Evolutionary conservation across 2,888 invertebrate genomes (phyloP).

Genomic region (Synanthedon andrenaeformis): DNA sequence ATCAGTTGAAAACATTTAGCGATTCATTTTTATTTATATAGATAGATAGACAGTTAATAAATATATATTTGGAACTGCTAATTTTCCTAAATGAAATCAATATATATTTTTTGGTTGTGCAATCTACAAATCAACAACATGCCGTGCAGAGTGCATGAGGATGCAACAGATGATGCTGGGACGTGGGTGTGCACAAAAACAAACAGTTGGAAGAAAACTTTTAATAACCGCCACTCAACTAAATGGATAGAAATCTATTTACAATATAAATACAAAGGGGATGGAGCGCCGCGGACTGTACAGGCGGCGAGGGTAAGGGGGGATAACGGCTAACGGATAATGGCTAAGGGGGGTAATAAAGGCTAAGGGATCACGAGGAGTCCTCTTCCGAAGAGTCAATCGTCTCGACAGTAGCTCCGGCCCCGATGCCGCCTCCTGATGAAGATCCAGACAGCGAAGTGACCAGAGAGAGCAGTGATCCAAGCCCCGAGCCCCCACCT

Average conservation of each 20-base stretch:
- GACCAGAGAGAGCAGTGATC: constrained; percentile 58
- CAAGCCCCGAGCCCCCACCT: constrained; percentile 39
- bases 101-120: too few species aligned
- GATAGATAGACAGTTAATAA: too few species aligned
- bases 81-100: too few species aligned
- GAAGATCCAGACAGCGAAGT: constrained; percentile 60
- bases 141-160: too few species aligned
- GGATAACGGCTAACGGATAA: constrained; percentile 1
- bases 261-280: constrained; percentile 57
- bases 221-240: constrained; percentile 63
- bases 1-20: too few species aligned
- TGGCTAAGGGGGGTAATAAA: neutral
- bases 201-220: constrained; percentile 39
- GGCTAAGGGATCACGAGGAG: constrained; percentile 36
- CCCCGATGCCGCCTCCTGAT: constrained; percentile 45
- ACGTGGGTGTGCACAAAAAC: constrained; percentile 43
- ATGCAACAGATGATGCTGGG: neutral
- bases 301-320: constrained; percentile 19
- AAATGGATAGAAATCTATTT: constrained; percentile 40
- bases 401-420: constrained; percentile 51
- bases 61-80: too few species aligned
- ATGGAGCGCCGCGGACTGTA: constrained; percentile 36
- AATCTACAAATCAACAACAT: too few species aligned
- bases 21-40: too few species aligned
- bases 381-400: constrained; percentile 60